Base-by-base conservation (phyloP, 1,140 invertebrate species). In the Drosophila neocordata region DNA sequence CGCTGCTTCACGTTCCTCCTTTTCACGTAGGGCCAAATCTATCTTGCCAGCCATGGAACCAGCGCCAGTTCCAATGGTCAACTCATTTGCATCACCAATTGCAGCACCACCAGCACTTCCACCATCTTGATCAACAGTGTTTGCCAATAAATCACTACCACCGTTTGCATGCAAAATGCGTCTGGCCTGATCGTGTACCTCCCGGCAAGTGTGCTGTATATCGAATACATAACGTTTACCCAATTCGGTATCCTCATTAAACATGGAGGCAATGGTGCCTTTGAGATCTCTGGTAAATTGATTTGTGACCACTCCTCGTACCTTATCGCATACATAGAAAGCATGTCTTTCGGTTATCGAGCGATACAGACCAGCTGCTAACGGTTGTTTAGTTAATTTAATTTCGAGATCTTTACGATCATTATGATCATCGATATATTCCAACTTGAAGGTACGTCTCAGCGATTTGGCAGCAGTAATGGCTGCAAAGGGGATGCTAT, bases 281-380 rank as follows among this genome's bases (percentile, higher is more conserved):
- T 97, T 97, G 61, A 98, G 93, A 92, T 97, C 97, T 63, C 96
- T 93, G 35, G 97, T 96, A 85, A 96, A 97, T 91, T 97, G 97
- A 51, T 96, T 95, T 3, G 96, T 97, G 22, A 98, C 97, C 61
- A 96, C 96, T 78, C 94, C 96, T 11, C 96, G 93, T 1, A 98
- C 96, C 0, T 97, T 97, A 90, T 97, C 97, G 92, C 97, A 97
- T 77, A 96, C 96, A 91, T 97, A 98, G 93, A 98, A 98, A 4
- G 96, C 96, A 89, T 97, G 96, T 82, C 96, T 97, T 91, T 97
- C 97, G 0, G 96, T 97, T 58, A 97, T 95, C n/a, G 96, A 96
- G 44, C 97, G 93, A 90, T 97, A 97, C 1, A 97, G 92, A 35
- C 95, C 96, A 13, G 95, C 95, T 7, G 96, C 96, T 13, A 95